Evolutionary conservation across 1,140 invertebrate species (phyloP), one percentile per base, ranked within the genome.

Genomic region (Venturia canescens): DNA sequence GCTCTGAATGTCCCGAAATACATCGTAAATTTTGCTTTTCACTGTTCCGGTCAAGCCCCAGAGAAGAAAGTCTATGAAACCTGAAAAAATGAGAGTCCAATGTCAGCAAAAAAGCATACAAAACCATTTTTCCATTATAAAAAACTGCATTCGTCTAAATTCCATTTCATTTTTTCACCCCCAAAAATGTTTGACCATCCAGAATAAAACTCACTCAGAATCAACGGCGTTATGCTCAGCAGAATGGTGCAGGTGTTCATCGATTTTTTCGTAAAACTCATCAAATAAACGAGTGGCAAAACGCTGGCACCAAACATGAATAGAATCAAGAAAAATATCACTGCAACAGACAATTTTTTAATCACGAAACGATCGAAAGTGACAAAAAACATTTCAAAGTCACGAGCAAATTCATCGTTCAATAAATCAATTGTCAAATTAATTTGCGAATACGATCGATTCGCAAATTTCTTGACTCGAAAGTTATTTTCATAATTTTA

Each of bases 221-320:
- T 86, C 70, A 86, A 7, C 16, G 90, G 90, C 48, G 84, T 63
- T 31, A 89, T 31, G 81, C 83, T 86, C 31, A 91, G 75, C 9
- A 88, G 72, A 9, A 81, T 89, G 63, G 86, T 83, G 44, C 88
- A n/a, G 4, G 87, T 83, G 66, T 79, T 89, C 4, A 79, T 86
- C 6, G 87, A 86, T 76, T 89, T 90, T 69, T 89, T 89, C 38
- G 85, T 29, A 76, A 91, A 91, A 79, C 88, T 90, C 9, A 87
- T 85, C 63, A 88, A 83, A 44, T 91, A 91, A 4, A 81, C 80
- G 57, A 90, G 31, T 3, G 89, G 82, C 16, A 91, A 79, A 53
- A 83, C 74, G 78, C 89, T 91, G 0, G 91, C 79, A 0, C 88
- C 89, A 66, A 91, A 90, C 3, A 92, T 78, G 5, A 89, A 0